Evolutionary conservation across 2,888 invertebrate genomes (phyloP), one percentile per base, ranked within the genome.

Genomic region (Cactoblastis cactorum): DNA sequence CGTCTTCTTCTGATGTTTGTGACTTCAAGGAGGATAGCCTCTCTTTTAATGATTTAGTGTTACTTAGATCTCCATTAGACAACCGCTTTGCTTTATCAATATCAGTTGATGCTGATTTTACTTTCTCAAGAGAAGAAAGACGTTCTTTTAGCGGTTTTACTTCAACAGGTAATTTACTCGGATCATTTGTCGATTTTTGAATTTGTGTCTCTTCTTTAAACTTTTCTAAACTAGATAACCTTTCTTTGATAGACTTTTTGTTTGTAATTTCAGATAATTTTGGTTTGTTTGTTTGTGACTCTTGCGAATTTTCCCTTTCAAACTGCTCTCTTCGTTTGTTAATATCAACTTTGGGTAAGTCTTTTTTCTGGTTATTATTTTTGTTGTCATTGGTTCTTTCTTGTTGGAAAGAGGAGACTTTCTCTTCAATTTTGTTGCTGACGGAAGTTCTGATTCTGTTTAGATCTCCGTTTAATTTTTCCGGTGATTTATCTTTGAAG

Each of bases 261-360:
- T 92, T 92, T 18, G 89, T 83, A 57, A 94, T 92, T 65, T 94
- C 93, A 75, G 92, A 91, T 62, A 87, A 65, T 64, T 92, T 92
- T 56, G 91, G 81, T 69, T 91, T 86, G 58, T 81, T 91, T 47
- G 73, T 74, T 64, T 83, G 86, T 53, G 82, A 71, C 68, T 92
- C 91, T 59, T 84, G 88, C 32, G 90, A 90, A 62, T 90, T 91
- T 63, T 93, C 93, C 62, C 92, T 92, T 77, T 96, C 96, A 67
- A 96, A 96, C 54, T 96, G 92, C 77, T 95, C 95, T 64, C 95
- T 93, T 62, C 96, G 91, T 82, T 96, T 95, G 52, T 93, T 91
- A 60, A 96, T 94, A 74, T 96, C 93, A 18, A 96, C 94, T 89
- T 95, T 96, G n/a, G 95, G 94, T 54, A 94, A 83, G 67, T 92